phyloP scores from a whole-genome alignment of 2,113 vertebrate species.

The Nettapus auritus region DNA sequence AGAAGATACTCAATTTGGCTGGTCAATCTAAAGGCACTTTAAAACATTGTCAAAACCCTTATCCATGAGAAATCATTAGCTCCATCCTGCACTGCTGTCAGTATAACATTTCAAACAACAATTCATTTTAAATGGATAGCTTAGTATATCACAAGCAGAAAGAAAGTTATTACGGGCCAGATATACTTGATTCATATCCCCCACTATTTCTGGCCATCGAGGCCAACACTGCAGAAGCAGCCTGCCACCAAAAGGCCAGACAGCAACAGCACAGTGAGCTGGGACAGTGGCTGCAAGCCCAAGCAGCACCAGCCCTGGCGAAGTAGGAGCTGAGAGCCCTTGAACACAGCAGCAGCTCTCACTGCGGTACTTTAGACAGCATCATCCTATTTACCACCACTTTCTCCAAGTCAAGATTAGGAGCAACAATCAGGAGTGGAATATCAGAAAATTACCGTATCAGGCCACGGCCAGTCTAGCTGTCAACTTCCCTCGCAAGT shows the following conservation, averaged over 20 bases:
- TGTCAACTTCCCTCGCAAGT: rapidly evolving
- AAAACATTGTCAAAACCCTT: not conserved
- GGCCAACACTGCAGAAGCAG: not conserved
- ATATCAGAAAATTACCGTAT: not conserved
- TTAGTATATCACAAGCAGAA: not conserved
- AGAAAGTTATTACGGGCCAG: not conserved
- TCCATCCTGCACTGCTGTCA: not conserved
- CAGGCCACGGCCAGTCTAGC: rapidly evolving
- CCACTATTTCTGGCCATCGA: not conserved
- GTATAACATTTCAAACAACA: not conserved
- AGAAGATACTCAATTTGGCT: not conserved
- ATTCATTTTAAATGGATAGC: not conserved
- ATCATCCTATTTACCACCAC: not conserved
- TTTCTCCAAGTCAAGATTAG: not conserved
- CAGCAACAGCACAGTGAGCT: not conserved
- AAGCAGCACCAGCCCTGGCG: not conserved
- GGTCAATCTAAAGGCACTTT: not conserved
- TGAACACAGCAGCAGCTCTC: rapidly evolving
- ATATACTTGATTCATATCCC: not conserved
- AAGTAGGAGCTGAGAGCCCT: not conserved
- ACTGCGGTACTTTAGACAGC: too few relatives aligned
- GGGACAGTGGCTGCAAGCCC: not conserved
- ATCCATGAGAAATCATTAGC: not conserved
- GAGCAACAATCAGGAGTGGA: not conserved
- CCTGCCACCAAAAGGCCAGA: conserved; percentile 63